Base-by-base conservation (phyloP, 30 jellyfish, hydroid and myxozoan genomes). In the Pseudorhiza aurosa region DNA sequence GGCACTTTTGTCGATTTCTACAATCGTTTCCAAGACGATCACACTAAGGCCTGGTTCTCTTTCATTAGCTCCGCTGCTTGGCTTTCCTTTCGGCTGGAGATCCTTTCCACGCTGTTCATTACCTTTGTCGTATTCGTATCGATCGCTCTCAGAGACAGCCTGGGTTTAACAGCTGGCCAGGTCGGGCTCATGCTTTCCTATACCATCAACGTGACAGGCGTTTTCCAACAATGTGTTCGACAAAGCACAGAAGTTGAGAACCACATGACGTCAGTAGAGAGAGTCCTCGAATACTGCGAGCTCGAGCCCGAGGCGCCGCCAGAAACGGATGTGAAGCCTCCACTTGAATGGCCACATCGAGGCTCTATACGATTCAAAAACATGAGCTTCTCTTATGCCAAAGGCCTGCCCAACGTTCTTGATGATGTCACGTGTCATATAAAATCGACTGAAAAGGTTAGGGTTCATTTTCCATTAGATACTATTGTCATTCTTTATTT, bases 201-300 rank as follows among this genome's bases (percentile, higher is more conserved):
- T 62, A 73, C 98, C 4, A 85, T 77, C 84, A 78, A 76, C 53
- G 49, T 91, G 14, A 76, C 96, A 1, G 90, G 87, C 8, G 86
- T 72, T 42, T 91, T 85, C 44, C 98, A 91, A 64, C 94, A 83
- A 27, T 76, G 89, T 58, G 95, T 91, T 4, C 76, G 91, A 31
- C 98, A 91, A 64, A 76, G 91, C 33, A 84, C 98, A 8, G 98
- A 91, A 63, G 87, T 85, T 35, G 98, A 91, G 73, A 91, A 91
- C 59, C 95, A 91, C 72, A 82, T 91, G 92, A 83, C 95, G 57
- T 91, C 98, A 29, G 98, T 91, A 15, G 98, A 91, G 36, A 83
- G 98, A 50, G 81, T 83, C n/a, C 55, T 91, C 29, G 98, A 91
- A 56, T 91, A 91, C 51, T 58, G 95, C 36, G 98, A 84, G 0